Conservation (phyloP, 2,888 invertebrate genomes). For the Amblyteles armatorius region DNA sequence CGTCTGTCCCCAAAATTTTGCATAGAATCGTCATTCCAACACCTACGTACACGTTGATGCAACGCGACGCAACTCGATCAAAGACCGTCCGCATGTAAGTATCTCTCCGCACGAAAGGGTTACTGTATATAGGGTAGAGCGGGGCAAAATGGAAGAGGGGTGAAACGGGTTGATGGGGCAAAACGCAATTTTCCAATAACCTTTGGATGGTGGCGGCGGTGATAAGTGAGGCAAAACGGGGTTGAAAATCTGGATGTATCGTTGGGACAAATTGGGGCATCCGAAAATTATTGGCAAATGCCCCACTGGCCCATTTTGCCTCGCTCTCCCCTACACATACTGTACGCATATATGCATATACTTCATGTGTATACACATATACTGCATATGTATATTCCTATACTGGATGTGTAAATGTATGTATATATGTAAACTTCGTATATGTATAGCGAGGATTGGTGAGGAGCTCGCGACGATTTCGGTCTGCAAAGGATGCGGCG, state of each 20-base stretch:
- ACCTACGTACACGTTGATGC: not conserved
- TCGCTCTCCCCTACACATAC: too few species aligned
- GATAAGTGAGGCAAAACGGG: too few species aligned
- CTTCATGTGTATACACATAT: not conserved
- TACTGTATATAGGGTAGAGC: not conserved
- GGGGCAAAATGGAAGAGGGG: too few species aligned
- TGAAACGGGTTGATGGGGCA: too few species aligned
- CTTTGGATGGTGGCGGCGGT: too few species aligned
- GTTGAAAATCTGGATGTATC: too few species aligned
- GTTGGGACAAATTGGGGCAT: too few species aligned
- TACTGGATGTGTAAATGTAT: not conserved
- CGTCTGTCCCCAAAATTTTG: conserved; percentile 31
- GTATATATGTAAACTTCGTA: not conserved
- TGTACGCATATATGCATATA: not conserved
- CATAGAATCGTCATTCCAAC: conserved; percentile 23
- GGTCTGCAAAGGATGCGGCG: conserved; percentile 32
- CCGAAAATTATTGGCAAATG: too few species aligned
- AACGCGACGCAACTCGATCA: not conserved
- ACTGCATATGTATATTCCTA: too few species aligned
- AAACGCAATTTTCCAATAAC: too few species aligned
- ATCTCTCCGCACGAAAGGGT: not conserved
- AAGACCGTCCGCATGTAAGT: not conserved
- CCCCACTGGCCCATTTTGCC: too few species aligned
- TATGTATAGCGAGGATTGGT: conserved; percentile 20
- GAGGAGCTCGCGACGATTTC: conserved; percentile 48